Base-by-base conservation (phyloP, 2,888 invertebrate species). In the Teleiodes luculella region DNA sequence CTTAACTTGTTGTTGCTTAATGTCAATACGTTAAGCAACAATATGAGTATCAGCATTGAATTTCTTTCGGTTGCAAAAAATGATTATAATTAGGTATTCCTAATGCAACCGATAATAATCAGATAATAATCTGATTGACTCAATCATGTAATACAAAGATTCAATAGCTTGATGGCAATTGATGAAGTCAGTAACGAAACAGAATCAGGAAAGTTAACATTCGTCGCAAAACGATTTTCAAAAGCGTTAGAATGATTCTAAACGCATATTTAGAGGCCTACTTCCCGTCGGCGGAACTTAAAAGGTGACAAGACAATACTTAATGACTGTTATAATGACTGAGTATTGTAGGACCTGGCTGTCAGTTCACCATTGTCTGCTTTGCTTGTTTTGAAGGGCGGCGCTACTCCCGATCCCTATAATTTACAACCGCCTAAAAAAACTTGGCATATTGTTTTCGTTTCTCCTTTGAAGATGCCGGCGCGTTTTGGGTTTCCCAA, bases 281-380 rank as follows among this genome's bases (percentile, higher is more conserved):
- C 61, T 65, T 57, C 53, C 53, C 56, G 78, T 72, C 86, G 86
- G 85, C 72, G 63, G 70, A 73, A 70, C 70, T 78, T 72, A 76
- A 83, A 84, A 78, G 75, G 73, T 72, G 77, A 78, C 77, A 79
- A 82, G 80, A 86, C 87, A 84, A 85, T 83, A 74, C 74, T 70
- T 81, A 83, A 84, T 74, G 80, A 80, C 76, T 67, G 70, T 66
- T 69, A 76, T 84, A 85, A 86, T 84, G 78, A 86, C 77, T 76
- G 71, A 68, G 75, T 74, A 82, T 84, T 86, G 84, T 83, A 69
- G 68, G 70, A 67, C 72, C 73, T 59, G 72, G 67, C 69, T 75
- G 76, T 75, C 73, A 68, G 67, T 66, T 64, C 63, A 64, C 45
- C 45, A 45, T 48, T 46, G 41, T 50, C 24, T 31, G 28, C 31